phyloP scores from a whole-genome alignment of 64 coral and sea anemone species.

The Montipora foliosa region DNA sequence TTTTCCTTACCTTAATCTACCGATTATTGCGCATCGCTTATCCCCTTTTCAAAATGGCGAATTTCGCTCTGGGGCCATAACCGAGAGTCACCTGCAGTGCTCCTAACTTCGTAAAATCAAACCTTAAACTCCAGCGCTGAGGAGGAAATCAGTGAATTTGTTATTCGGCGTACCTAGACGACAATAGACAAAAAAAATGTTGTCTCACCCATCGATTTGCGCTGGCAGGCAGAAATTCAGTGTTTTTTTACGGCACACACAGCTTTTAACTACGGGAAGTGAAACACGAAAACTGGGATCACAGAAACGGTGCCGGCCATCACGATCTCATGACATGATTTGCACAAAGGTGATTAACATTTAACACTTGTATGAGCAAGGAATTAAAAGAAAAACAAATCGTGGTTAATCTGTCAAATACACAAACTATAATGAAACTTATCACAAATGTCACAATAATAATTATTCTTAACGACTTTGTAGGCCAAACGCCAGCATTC shows the following conservation, averaged over 20 bases:
- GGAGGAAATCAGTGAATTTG: too few species aligned
- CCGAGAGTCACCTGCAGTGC: too few species aligned
- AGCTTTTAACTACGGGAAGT: not conserved
- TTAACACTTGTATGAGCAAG: slow-evolving; percentile 22
- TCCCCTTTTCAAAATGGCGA: too few species aligned
- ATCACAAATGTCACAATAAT: not conserved
- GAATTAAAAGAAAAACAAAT: slow-evolving; percentile 14
- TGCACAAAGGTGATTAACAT: slow-evolving; percentile 38
- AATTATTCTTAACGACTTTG: not conserved
- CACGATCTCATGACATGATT: slow-evolving; percentile 1
- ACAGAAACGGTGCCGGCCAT: not conserved
- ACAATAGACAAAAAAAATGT: too few species aligned
- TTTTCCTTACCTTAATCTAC: too few species aligned
- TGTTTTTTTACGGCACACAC: not conserved
- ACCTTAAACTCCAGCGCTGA: too few species aligned
- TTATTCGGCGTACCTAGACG: too few species aligned
- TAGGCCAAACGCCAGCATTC: not conserved
- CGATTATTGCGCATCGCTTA: too few species aligned
- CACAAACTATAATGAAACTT: not conserved
- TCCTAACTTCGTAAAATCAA: too few species aligned
- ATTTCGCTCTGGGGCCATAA: too few species aligned
- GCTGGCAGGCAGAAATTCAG: too few species aligned
- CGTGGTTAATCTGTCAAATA: not conserved
- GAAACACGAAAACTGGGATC: not conserved
- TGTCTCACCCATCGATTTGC: too few species aligned